phyloP scores from a whole-genome alignment of 2,797 vertebrate species.

The Gymnoscopelus microlampas region DNA sequence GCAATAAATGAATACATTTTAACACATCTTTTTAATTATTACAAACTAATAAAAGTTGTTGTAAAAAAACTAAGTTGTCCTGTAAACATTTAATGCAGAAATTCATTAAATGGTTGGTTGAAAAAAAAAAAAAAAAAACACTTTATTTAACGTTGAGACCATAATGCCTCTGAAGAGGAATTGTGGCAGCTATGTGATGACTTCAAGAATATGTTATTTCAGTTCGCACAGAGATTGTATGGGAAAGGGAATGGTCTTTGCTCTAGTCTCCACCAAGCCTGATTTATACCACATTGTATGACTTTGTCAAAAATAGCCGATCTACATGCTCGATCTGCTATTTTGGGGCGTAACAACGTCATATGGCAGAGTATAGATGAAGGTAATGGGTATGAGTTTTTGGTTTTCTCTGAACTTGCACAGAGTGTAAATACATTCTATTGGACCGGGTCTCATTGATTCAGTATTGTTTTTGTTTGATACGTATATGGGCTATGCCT shows the following conservation, averaged over 20 bases:
- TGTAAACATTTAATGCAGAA: conserved; percentile 24
- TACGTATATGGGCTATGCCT: conserved; percentile 66
- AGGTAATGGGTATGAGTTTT: conserved; percentile 57
- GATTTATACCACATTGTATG: too few relatives aligned
- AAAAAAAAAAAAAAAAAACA: too few relatives aligned
- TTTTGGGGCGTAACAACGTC: too few relatives aligned
- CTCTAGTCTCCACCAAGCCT: conserved; percentile 40
- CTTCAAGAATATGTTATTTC: conserved; percentile 51
- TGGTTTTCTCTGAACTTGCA: conserved; percentile 73
- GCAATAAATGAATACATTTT: too few relatives aligned
- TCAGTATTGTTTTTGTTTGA: conserved; percentile 70
- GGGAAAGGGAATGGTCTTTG: conserved; percentile 58
- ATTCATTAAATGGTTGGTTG: conserved; percentile 47
- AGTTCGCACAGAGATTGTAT: conserved; percentile 65
- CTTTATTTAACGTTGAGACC: conserved; percentile 23
- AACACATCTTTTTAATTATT: too few relatives aligned
- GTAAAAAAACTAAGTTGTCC: too few relatives aligned
- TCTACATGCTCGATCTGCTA: too few relatives aligned
- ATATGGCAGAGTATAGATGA: too few relatives aligned
- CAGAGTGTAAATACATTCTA: conserved; percentile 82
- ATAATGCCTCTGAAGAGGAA: conserved; percentile 54
- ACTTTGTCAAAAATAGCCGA: too few relatives aligned
- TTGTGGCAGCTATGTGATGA: conserved; percentile 61
- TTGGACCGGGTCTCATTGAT: conserved; percentile 73
- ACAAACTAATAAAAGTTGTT: too few relatives aligned